Percentiles rank a stretch among this genome's conserved stretches.
Conservation (phyloP, 2,797 vertebrate genomes). For the Remorina albescens region DNA sequence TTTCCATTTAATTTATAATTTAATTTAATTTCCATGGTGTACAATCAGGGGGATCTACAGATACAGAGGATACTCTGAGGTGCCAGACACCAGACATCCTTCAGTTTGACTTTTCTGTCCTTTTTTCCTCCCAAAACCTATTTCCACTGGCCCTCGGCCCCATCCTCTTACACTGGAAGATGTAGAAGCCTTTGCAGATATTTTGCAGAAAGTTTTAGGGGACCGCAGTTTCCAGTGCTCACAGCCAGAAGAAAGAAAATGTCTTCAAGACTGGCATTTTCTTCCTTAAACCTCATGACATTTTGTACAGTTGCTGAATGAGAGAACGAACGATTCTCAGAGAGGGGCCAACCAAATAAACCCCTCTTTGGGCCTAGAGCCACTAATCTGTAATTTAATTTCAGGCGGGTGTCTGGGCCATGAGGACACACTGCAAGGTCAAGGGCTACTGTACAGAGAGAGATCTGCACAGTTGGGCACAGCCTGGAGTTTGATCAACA, state of each 20-base stretch:
- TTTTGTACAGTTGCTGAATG: slow-evolving; percentile 59
- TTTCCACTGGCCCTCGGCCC: slow-evolving; percentile 26
- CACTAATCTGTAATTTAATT: slow-evolving; percentile 86
- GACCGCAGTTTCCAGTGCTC: slow-evolving; percentile 27
- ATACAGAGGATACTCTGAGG: slow-evolving; percentile 16
- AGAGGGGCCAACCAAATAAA: slow-evolving; percentile 80
- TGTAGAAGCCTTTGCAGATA: slow-evolving; percentile 49
- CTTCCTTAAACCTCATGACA: slow-evolving; percentile 71
- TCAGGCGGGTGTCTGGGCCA: slow-evolving; percentile 77
- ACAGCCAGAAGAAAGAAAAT: slow-evolving; percentile 50
- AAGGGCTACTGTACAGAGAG: slow-evolving; percentile 76
- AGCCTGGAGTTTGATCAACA: slow-evolving; percentile 76
- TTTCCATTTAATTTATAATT: slow-evolving; percentile 25
- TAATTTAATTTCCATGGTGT: slow-evolving; percentile 40
- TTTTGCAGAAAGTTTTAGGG: slow-evolving; percentile 45
- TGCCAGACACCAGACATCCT: slow-evolving; percentile 24
- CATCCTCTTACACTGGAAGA: slow-evolving; percentile 34
- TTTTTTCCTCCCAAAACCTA: slow-evolving; percentile 23
- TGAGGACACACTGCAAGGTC: slow-evolving; percentile 75
- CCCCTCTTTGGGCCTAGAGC: slow-evolving; percentile 68
- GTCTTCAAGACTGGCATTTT: slow-evolving; percentile 65
- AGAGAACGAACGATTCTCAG: slow-evolving; percentile 65
- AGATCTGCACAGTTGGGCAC: slow-evolving; percentile 69
- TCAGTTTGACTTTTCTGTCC: not conserved
- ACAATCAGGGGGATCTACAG: slow-evolving; percentile 36